Evolutionary conservation across 2,888 invertebrate species (phyloP).

Genomic region (Oxytorus armatus): DNA sequence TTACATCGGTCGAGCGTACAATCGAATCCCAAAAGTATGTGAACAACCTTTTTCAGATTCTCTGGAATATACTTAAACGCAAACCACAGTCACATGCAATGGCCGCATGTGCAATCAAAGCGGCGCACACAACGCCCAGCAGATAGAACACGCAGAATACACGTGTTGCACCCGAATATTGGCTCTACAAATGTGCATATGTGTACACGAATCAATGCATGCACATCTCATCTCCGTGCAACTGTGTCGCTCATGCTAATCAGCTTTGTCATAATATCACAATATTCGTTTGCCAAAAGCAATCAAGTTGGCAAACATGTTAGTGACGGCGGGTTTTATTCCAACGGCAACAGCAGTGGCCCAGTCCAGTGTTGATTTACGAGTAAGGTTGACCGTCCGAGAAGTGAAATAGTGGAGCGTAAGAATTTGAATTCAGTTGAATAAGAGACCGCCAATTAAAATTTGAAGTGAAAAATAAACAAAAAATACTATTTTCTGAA

Average conservation of each 20-base stretch:
- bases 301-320: slow-evolving; percentile 75
- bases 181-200: background rate
- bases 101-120: slow-evolving; percentile 68
- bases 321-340: background rate
- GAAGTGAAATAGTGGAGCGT: no score
- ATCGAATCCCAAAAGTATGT: background rate
- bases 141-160: background rate
- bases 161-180: background rate
- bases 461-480: no score
- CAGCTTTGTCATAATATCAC: slow-evolving; percentile 69
- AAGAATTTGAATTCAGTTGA: no score
- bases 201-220: background rate
- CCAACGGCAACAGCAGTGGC: background rate
- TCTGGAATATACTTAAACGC: background rate
- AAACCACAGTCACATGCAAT: slow-evolving; percentile 48
- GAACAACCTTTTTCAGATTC: background rate
- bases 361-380: background rate
- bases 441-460: no score
- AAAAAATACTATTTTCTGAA: no score
- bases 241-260: slow-evolving; percentile 61
- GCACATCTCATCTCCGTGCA: background rate
- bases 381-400: background rate
- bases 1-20: background rate
- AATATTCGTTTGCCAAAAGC: slow-evolving; percentile 77
- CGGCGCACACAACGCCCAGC: slow-evolving; percentile 13